Evolutionary conservation across 2,888 invertebrate genomes (phyloP), one percentile per base, ranked within the genome.

Genomic region (Tachystola acroxantha): DNA sequence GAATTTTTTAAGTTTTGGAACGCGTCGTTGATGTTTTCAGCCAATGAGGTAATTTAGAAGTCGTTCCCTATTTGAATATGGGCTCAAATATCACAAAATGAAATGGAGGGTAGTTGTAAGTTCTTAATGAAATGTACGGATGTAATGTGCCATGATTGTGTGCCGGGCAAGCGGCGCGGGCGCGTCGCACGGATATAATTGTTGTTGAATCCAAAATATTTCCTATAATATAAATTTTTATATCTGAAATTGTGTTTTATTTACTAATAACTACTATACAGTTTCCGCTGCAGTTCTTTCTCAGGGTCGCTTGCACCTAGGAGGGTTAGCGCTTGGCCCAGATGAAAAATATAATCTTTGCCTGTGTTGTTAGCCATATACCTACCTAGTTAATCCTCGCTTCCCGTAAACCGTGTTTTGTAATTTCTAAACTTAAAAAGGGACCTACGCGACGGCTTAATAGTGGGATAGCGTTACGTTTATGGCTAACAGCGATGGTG

Each of bases 211-310:
- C 75, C 82, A 84, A 85, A 85, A 85, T 84, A 85, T 85, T 84
- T 85, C 86, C 86, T 86, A 85, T 80, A 85, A 85, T 85, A 85
- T 79, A 86, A 84, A 79, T 82, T 86, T 86, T 86, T 86, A 86
- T 86, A 86, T 85, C 85, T 81, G 86, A 84, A 40, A 48, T 19
- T 31, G 14, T 16, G 31, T 36, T 26, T 36, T 31, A 36, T 31
- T 36, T 36, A 27, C 29, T 30, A n/a, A 5, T 7, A 22, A 22
- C 22, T 7, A 22, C 7, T 20, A 20, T n/a, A n/a, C n/a, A n/a
- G n/a, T n/a, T n/a, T n/a, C n/a, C n/a, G n/a, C n/a, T n/a, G n/a
- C n/a, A n/a, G n/a, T n/a, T n/a, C n/a, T n/a, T n/a, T n/a, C n/a
- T n/a, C n/a, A n/a, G n/a, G n/a, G n/a, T n/a, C n/a, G n/a, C n/a